A percentile compares a stretch with the other conserved stretches of the same genome.
Evolutionary conservation across 2,888 invertebrate genomes (phyloP).

Genomic region (Hirtodrosophila confusa): DNA sequence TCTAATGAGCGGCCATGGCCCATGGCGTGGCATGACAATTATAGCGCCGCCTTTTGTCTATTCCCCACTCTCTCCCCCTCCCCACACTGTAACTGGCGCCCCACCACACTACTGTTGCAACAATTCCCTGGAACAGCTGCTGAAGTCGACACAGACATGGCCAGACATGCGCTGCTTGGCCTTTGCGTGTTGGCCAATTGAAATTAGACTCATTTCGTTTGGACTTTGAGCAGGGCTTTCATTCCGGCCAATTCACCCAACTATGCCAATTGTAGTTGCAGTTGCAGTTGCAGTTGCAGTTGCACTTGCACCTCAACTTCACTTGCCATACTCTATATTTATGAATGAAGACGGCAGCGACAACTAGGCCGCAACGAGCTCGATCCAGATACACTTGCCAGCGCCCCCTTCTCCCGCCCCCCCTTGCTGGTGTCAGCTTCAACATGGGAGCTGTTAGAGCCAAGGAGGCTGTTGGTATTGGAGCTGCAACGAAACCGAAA

Average conservation of each 20-base stretch:
- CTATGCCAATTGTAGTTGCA: constrained; percentile 8
- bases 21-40: constrained; percentile 61
- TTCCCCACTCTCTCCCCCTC: neutral
- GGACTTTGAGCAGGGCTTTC: constrained; percentile 13
- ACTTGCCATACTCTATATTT: constrained; percentile 21
- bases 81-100: neutral
- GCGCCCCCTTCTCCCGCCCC: neutral
- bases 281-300: constrained; percentile 11
- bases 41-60: constrained; percentile 64
- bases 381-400: constrained; percentile 25
- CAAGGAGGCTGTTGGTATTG: constrained; percentile 16
- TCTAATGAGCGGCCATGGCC: constrained; percentile 61
- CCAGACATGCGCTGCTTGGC: constrained; percentile 29
- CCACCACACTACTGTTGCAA: neutral
- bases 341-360: constrained; percentile 51
- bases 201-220: constrained; percentile 53
- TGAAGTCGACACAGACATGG: constrained; percentile 15
- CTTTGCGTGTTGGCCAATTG: constrained; percentile 73
- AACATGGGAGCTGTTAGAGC: constrained; percentile 28
- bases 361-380: constrained; percentile 42
- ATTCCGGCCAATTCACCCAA: constrained; percentile 6
- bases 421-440: constrained; percentile 50
- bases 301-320: constrained; percentile 13
- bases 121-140: constrained; percentile 43
- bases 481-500: constrained; percentile 53